These are phyloP conservation scores for Haliaeetus leucogaster DNA, from an alignment of 2,113 vertebrate genomes.

Conservation along the genomic window DNA sequence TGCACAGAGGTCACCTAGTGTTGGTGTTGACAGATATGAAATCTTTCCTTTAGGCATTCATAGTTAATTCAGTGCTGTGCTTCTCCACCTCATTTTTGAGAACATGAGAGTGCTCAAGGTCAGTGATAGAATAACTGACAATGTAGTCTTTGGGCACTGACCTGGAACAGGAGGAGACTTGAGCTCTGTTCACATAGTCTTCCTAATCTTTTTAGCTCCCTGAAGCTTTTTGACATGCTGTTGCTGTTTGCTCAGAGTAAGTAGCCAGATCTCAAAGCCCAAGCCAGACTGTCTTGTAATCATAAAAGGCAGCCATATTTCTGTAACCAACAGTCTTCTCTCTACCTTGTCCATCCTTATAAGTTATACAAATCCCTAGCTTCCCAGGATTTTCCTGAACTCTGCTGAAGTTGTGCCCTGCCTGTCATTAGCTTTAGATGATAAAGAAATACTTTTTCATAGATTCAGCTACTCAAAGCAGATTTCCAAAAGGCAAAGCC, in stretches of 20 bases:
- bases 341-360: background rate
- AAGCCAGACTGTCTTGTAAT: background rate
- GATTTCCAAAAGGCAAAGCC: background rate
- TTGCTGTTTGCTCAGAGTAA: background rate
- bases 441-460: background rate
- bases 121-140: background rate
- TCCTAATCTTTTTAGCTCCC: background rate
- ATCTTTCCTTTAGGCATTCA: background rate
- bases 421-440: background rate
- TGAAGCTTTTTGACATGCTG: background rate
- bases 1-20: background rate
- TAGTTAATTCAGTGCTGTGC: background rate
- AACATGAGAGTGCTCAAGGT: background rate
- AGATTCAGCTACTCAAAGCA: background rate
- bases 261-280: background rate
- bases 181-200: background rate
- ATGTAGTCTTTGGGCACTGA: background rate
- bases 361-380: background rate
- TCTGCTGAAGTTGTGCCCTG: background rate
- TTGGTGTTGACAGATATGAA: background rate
- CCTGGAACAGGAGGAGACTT: background rate
- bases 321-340: background rate
- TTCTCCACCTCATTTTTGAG: background rate
- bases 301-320: background rate
- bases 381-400: background rate